Base-by-base conservation (phyloP, 2,113 vertebrate species). In the Rhineura floridana region DNA sequence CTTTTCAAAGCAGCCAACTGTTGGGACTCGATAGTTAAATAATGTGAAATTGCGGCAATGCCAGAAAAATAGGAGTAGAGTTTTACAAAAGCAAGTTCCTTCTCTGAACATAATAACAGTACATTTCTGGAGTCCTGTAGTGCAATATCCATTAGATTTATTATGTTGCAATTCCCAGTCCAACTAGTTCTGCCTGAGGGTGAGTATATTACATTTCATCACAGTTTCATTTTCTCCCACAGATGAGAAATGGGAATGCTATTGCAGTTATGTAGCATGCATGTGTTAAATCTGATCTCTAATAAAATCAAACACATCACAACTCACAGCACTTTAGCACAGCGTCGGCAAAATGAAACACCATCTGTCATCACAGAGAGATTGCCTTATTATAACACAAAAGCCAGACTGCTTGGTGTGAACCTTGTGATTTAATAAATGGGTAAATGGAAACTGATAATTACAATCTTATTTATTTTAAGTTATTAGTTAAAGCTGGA, bases 161-260 rank as follows among this genome's bases (percentile, higher is more conserved):
- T 98, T 98, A 98, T 98, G 98, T 97, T 98, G 98, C 98, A 98
- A 98, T 98, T 98, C 98, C 98, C 98, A 98, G 97, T 98, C 97
- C 98, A 98, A 97, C 97, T 97, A 97, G 98, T 98, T 98, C 98
- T 97, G 98, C 98, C 98, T 97, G 98, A 98, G 98, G 98, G 98
- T 97, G 98, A 98, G 98, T 98, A 98, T 98, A 99, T 99, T 99
- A 99, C 98, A 99, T 99, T 99, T 99, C 98, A 99, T 99, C 98
- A 98, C 98, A 98, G 98, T 99, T 99, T 99, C 98, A 99, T 99
- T 99, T 99, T 98, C 98, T 98, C 97, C 97, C 96, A 97, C 98
- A 98, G 98, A 98, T 98, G 98, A 98, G 98, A 98, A 98, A 98
- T 98, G 98, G 98, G 98, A 98, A 97, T 98, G 98, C 95, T 97